Percentiles rank a stretch among this genome's conserved stretches.
Evolutionary conservation across 2,888 invertebrate species (phyloP).

Genomic region (Drosophila infuscata): DNA sequence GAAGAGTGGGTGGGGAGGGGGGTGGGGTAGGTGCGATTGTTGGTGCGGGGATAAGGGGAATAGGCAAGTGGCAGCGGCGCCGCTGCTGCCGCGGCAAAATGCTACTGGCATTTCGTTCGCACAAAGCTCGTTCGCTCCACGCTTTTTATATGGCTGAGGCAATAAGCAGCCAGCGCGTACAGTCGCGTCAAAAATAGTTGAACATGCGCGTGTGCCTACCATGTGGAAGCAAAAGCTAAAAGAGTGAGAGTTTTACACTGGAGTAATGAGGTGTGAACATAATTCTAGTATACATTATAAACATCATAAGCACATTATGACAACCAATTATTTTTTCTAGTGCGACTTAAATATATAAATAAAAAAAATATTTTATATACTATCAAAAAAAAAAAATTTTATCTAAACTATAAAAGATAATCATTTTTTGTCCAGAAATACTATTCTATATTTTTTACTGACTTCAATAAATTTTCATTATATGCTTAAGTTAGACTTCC

Average conservation of each 20-base stretch:
- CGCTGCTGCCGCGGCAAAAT: slow-evolving; percentile 69
- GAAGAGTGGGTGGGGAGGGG: not conserved
- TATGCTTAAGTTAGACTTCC: not conserved
- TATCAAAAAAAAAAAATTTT: not conserved
- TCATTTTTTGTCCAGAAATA: not conserved
- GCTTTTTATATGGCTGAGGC: slow-evolving; percentile 77
- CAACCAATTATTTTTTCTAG: not conserved
- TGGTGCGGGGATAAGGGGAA: not conserved
- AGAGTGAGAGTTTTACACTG: slow-evolving; percentile 20
- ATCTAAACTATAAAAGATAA: not conserved
- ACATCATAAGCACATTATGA: not conserved
- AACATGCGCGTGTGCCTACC: slow-evolving; percentile 68
- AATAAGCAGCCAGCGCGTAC: slow-evolving; percentile 65
- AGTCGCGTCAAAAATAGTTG: slow-evolving; percentile 79
- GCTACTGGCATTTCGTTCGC: slow-evolving; percentile 81
- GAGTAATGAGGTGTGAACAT: slow-evolving; percentile 1
- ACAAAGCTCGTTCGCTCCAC: slow-evolving; percentile 75
- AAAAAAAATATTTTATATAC: rapidly evolving
- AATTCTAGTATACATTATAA: not conserved
- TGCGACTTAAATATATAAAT: not conserved
- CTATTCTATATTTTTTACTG: not conserved
- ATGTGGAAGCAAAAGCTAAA: slow-evolving; percentile 12
- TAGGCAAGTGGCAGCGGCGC: slow-evolving; percentile 56
- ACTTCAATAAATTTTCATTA: not conserved
- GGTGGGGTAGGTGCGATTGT: not conserved